Percentiles rank a stretch among this genome's conserved stretches.
Evolutionary conservation across 2,113 vertebrate species (phyloP).

Genomic region (Xenus cinereus): DNA sequence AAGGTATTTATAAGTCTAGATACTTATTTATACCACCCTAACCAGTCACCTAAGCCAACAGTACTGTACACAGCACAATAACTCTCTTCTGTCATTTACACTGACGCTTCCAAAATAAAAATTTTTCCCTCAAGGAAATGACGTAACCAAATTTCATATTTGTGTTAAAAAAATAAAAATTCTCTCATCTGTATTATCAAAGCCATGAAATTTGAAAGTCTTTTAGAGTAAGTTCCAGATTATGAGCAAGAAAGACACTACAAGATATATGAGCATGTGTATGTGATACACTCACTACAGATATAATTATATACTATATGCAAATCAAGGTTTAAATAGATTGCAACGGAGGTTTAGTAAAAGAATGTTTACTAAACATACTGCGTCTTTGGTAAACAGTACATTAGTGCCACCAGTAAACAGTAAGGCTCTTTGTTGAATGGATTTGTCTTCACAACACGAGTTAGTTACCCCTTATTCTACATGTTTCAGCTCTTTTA

Average conservation of each 20-base stretch:
- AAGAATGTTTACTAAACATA: background rate
- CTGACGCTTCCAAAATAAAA: background rate
- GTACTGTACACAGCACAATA: background rate
- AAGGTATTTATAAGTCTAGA: accelerated
- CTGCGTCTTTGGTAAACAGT: background rate
- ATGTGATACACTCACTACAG: background rate
- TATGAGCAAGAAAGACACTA: background rate
- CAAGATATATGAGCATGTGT: background rate
- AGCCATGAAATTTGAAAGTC: background rate
- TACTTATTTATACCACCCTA: background rate
- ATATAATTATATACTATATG: background rate
- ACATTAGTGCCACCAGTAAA: background rate
- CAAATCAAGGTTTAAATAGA: background rate
- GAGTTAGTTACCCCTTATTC: background rate
- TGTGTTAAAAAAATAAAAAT: background rate
- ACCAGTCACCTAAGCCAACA: background rate
- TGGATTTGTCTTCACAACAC: background rate
- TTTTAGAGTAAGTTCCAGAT: background rate
- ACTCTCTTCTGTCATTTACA: background rate
- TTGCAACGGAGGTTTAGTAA: background rate
- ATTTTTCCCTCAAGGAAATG: background rate
- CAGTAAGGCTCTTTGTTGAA: background rate
- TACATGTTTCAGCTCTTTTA: background rate
- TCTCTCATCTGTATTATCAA: background rate
- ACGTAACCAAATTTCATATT: background rate